Conservation (phyloP, 1,140 invertebrate species). For the Lepidotrigona ventralis region DNA sequence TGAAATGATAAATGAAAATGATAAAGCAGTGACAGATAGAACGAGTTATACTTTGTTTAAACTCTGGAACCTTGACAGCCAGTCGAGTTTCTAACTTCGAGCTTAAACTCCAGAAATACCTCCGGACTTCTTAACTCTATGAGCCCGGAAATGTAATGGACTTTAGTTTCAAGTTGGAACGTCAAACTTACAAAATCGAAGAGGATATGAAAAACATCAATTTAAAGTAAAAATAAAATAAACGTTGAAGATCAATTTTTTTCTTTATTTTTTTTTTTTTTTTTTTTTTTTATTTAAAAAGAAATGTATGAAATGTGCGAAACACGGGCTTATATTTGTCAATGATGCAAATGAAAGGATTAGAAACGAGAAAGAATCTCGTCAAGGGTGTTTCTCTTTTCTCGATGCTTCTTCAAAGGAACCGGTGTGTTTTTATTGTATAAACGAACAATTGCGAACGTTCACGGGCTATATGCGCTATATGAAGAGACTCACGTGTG, state of each 20-base stretch:
- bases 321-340: not conserved
- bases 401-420: not conserved
- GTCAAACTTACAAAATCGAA: not conserved
- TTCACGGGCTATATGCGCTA: not conserved
- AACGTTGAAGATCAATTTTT: not conserved
- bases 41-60: not conserved
- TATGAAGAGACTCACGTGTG: not conserved
- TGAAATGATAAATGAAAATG: not conserved
- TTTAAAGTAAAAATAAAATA: not conserved
- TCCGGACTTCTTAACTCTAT: no score
- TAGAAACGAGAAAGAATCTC: not conserved
- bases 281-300: not conserved
- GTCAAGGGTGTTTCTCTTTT: no score
- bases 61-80: not conserved
- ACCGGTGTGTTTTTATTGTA: not conserved
- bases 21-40: not conserved
- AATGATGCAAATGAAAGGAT: not conserved
- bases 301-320: not conserved
- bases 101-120: not conserved
- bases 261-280: not conserved
- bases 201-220: not conserved
- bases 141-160: not conserved
- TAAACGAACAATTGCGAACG: slow-evolving; percentile 11
- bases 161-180: not conserved
- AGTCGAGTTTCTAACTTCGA: not conserved